Percentiles rank a stretch among this genome's conserved stretches.
These are phyloP conservation scores for Eriocheir sinensis DNA, from an alignment of 1,140 invertebrate species.

Conservation along the genomic window DNA sequence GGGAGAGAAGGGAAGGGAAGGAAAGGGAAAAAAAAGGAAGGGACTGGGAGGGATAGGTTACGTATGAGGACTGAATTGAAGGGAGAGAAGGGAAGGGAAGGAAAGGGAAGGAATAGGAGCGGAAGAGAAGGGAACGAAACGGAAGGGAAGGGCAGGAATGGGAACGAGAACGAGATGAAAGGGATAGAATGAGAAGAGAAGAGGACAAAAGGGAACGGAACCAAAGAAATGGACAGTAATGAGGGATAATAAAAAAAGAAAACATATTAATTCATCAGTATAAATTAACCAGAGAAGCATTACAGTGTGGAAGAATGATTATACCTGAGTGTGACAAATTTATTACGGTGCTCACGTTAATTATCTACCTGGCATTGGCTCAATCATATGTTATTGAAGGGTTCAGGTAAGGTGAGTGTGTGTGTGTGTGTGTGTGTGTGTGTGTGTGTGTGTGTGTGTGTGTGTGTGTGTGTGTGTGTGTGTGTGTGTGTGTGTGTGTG, in stretches of 20 bases:
- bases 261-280: too few species aligned
- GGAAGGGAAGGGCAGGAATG: too few species aligned
- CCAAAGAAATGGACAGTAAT: too few species aligned
- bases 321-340: not conserved
- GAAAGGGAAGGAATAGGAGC: not conserved
- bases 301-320: not conserved
- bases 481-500: slow-evolving; percentile 3
- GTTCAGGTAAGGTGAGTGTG: too few species aligned
- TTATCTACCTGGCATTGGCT: not conserved
- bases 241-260: too few species aligned
- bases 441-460: not conserved
- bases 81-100: slow-evolving; percentile 23
- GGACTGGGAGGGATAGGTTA: too few species aligned
- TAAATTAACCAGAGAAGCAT: too few species aligned
- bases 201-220: too few species aligned
- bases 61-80: not conserved
- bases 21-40: slow-evolving; percentile 26
- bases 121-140: too few species aligned
- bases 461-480: slow-evolving; percentile 14
- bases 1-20: slow-evolving; percentile 23
- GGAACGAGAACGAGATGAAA: too few species aligned
- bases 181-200: too few species aligned
- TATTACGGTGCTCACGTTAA: not conserved
- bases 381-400: not conserved
- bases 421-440: slow-evolving; percentile 28